These are phyloP conservation scores for Acrocephalus arundinaceus DNA, from an alignment of 2,113 vertebrate genomes.

Conservation along the genomic window DNA sequence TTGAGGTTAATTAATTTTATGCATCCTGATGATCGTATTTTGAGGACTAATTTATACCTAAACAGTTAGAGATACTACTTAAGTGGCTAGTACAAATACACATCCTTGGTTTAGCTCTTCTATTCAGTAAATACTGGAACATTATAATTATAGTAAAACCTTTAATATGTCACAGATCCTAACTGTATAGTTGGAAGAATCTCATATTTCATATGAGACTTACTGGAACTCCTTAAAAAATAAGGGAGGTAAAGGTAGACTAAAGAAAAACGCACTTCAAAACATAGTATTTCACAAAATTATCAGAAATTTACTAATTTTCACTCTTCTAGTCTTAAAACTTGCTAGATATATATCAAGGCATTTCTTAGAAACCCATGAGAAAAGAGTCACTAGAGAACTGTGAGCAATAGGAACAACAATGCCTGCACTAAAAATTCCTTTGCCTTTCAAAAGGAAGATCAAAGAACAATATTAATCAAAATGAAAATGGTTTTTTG, in stretches of 20 bases:
- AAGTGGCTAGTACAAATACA: not conserved
- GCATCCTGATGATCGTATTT: not conserved
- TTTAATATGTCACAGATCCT: not conserved
- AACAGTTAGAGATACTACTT: not conserved
- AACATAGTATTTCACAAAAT: not conserved
- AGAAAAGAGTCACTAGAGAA: not conserved
- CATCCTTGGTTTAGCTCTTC: not conserved
- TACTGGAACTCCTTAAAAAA: not conserved
- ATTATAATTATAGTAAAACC: not conserved
- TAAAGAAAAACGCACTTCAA: not conserved
- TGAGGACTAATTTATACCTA: not conserved
- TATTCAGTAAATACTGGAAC: not conserved
- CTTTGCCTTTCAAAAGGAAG: slow-evolving; percentile 2
- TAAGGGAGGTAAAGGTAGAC: not conserved
- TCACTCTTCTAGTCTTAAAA: not conserved
- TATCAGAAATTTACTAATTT: not conserved
- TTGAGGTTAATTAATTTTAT: not conserved
- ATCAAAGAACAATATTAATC: slow-evolving; percentile 34
- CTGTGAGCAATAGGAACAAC: not conserved
- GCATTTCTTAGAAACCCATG: not conserved
- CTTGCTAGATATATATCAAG: not conserved
- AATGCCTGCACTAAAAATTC: not conserved
- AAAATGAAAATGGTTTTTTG: not conserved
- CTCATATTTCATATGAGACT: not conserved
- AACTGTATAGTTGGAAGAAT: not conserved